Conservation (phyloP, 2,113 vertebrate species). For the Cheilinus undulatus region DNA sequence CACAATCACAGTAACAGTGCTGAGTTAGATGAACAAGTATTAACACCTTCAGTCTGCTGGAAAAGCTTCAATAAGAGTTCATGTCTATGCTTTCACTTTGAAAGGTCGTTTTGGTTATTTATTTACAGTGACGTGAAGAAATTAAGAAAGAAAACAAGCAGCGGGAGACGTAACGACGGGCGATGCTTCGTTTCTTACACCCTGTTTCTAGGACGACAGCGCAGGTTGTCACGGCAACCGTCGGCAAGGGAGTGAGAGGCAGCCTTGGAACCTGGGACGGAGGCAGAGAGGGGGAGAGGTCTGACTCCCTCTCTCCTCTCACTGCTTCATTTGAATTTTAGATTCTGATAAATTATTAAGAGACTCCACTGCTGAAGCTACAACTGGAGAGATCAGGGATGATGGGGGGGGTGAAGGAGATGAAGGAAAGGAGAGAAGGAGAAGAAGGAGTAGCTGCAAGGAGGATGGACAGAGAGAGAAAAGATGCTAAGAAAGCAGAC, state of each 20-base stretch:
- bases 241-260: constrained; percentile 18
- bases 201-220: constrained; percentile 33
- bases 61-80: no score
- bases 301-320: constrained; percentile 5
- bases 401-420: background rate
- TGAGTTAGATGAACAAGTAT: no score
- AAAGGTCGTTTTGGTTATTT: background rate
- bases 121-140: background rate
- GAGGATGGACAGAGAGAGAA: background rate
- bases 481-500: background rate
- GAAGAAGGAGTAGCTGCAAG: background rate
- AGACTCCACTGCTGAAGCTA: constrained; percentile 16
- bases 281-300: constrained; percentile 8
- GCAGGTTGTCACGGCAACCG: constrained; percentile 46
- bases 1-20: no score
- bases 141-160: background rate
- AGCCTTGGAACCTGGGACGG: constrained; percentile 16
- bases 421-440: background rate
- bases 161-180: background rate
- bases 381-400: background rate
- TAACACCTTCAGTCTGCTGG: no score
- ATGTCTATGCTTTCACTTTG: constrained; percentile 9
- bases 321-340: constrained; percentile 57
- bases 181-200: background rate
- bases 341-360: constrained; percentile 63